These are phyloP conservation scores for Plebejus anna DNA, from an alignment of 2,888 invertebrate genomes.

Conservation along the genomic window DNA sequence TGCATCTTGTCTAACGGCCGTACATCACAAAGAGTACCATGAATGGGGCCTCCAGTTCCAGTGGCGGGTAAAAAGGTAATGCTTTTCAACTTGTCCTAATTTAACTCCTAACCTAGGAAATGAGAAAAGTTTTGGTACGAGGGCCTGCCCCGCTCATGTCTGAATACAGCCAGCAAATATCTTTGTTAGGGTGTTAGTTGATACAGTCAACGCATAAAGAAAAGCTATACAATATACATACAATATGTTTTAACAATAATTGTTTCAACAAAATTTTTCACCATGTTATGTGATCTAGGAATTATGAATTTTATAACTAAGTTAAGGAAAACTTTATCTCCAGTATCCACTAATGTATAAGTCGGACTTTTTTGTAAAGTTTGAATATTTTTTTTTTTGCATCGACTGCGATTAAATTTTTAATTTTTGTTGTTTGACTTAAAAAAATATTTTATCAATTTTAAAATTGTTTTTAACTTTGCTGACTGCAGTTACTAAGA, in stretches of 20 bases:
- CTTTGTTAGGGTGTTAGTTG: background rate
- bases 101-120: background rate
- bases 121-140: constrained; percentile 7
- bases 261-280: background rate
- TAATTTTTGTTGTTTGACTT: too few species aligned
- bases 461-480: too few species aligned
- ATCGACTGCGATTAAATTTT: too few species aligned
- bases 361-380: too few species aligned
- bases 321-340: background rate
- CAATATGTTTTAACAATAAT: background rate
- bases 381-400: too few species aligned
- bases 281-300: too few species aligned
- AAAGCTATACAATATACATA: too few species aligned
- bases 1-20: too few species aligned
- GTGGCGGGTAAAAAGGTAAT: background rate
- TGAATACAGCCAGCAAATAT: background rate
- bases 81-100: background rate
- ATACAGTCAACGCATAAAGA: background rate
- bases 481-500: too few species aligned
- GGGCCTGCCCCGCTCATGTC: background rate
- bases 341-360: too few species aligned
- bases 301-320: background rate
- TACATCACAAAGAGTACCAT: background rate
- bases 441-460: too few species aligned
- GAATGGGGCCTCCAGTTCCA: background rate